These are phyloP conservation scores for Conomelus anceps DNA, from an alignment of 2,888 invertebrate species.

Conservation along the genomic window DNA sequence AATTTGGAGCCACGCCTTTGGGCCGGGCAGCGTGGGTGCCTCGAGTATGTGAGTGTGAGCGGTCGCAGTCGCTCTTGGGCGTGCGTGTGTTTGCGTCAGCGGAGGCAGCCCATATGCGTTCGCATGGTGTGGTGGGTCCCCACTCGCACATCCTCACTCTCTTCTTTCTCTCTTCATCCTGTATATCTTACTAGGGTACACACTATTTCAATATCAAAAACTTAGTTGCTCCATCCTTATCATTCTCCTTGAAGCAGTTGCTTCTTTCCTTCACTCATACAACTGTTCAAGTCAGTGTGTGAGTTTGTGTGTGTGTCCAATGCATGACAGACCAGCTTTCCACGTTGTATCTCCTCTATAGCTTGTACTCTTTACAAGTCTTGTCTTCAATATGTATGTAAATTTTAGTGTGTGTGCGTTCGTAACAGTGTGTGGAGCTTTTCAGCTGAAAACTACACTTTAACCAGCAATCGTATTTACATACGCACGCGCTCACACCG, in stretches of 20 bases:
- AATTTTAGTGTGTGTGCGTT: neutral
- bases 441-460: neutral
- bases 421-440: neutral
- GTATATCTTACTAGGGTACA: neutral
- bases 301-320: no score
- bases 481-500: neutral
- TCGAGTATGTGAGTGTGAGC: neutral
- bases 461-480: neutral
- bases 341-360: neutral
- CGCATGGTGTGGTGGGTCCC: neutral
- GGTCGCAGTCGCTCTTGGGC: neutral
- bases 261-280: neutral
- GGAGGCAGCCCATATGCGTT: neutral
- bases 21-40: neutral
- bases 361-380: neutral
- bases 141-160: neutral
- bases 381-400: neutral
- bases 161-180: neutral
- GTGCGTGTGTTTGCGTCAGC: neutral
- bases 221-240: neutral
- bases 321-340: neutral
- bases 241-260: neutral
- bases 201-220: neutral
- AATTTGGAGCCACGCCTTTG: neutral
- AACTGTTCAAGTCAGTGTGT: no score